phyloP scores from a whole-genome alignment of 1,140 invertebrate species.

The Ceratina australensis region DNA sequence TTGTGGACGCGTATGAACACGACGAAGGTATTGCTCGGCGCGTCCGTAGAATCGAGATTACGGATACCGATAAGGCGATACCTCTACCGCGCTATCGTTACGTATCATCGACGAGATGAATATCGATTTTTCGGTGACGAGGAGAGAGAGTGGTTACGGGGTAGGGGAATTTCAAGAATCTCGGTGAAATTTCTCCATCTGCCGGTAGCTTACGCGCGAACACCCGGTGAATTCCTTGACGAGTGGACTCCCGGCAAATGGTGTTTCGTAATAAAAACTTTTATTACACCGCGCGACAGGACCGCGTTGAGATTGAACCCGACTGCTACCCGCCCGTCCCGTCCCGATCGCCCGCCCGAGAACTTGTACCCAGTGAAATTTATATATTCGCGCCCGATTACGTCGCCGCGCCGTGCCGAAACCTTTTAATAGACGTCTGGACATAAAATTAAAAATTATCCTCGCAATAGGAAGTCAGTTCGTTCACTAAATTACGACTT shows the following conservation, averaged over 20 bases:
- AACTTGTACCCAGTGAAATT: conserved; percentile 12
- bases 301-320: conserved; percentile 26
- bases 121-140: background rate
- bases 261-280: conserved; percentile 37
- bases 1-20: too few species aligned
- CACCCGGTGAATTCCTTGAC: background rate
- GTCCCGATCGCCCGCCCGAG: background rate
- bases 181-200: conserved; percentile 40
- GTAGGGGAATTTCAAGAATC: conserved; percentile 23
- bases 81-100: conserved; percentile 5
- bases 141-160: background rate
- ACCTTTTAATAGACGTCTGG: conserved; percentile 9
- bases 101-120: background rate
- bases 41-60: conserved; percentile 13
- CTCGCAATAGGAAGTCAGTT: conserved; percentile 13
- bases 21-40: background rate
- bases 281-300: conserved; percentile 28
- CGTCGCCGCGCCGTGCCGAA: conserved; percentile 2
- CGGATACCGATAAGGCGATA: background rate
- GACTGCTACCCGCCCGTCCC: background rate
- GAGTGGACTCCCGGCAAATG: conserved; percentile 2
- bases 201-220: background rate
- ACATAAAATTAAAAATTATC: conserved; percentile 47
- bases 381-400: conserved; percentile 1
- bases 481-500: conserved; percentile 29